Percentiles rank a stretch among this genome's conserved stretches.
Evolutionary conservation across 1,140 invertebrate genomes (phyloP).

Genomic region (Pseudobourletiella spinata): DNA sequence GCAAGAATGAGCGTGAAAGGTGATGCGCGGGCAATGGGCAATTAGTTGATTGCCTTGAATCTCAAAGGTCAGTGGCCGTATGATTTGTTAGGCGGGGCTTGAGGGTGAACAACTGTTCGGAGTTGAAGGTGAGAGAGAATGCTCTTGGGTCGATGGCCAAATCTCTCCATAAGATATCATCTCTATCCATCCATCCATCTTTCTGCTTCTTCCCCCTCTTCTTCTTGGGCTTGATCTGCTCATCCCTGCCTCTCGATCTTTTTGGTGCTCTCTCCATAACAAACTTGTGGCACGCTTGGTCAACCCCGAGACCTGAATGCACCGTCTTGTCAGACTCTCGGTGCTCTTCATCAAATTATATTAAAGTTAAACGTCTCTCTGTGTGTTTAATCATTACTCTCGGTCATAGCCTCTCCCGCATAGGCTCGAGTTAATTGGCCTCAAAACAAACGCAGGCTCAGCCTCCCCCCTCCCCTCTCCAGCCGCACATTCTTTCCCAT

Average conservation of each 20-base stretch:
- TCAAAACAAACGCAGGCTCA: too few species aligned
- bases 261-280: neutral
- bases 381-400: too few species aligned
- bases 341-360: too few species aligned
- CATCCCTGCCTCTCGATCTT: neutral
- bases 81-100: conserved; percentile 24
- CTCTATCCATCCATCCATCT: neutral
- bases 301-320: neutral
- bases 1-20: conserved; percentile 15
- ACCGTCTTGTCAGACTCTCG: too few species aligned
- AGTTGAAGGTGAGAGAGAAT: conserved; percentile 14
- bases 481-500: too few species aligned
- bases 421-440: too few species aligned
- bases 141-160: conserved; percentile 19
- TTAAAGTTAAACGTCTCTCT: too few species aligned
- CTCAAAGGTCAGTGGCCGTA: conserved; percentile 34
- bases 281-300: conserved; percentile 1
- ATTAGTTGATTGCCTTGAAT: conserved; percentile 36
- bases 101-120: conserved; percentile 34
- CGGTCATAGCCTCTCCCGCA: too few species aligned
- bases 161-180: conserved; percentile 5
- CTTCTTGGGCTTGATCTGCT: too few species aligned
- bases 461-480: neutral
- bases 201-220: too few species aligned
- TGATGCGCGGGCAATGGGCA: conserved; percentile 23